Evolutionary conservation across 2,888 invertebrate species (phyloP).

Genomic region (Scelioninae gen. 2): DNA sequence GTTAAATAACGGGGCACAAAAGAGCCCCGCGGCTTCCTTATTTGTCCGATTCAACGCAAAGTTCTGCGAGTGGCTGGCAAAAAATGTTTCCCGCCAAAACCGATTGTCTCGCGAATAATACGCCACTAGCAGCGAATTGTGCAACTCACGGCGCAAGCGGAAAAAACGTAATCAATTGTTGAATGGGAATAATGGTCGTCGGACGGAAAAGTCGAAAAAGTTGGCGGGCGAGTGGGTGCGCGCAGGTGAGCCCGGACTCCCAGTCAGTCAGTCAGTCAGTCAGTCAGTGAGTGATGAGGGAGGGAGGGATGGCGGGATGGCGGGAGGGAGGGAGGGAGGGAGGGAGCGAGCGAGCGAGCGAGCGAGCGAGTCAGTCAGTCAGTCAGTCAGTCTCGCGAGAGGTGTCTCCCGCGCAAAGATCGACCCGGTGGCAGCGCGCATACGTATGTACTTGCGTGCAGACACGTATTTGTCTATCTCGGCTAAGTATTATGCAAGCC

Average conservation of each 20-base stretch:
- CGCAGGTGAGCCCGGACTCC: constrained; percentile 31
- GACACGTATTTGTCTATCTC: constrained; percentile 47
- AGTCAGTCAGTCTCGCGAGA: constrained; percentile 45
- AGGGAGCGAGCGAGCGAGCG: constrained; percentile 9
- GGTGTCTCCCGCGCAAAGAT: constrained; percentile 49
- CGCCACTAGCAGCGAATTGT: background rate
- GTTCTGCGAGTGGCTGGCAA: background rate
- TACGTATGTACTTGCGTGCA: constrained; percentile 22
- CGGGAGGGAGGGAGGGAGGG: too few species aligned
- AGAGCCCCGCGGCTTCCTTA: too few species aligned
- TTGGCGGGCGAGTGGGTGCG: constrained; percentile 30
- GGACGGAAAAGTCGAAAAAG: constrained; percentile 25
- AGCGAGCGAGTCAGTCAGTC: constrained; percentile 39
- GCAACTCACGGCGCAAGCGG: background rate
- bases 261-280: background rate
- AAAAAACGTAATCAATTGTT: constrained; percentile 28
- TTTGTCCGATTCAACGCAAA: too few species aligned
- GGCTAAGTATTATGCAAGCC: constrained; percentile 70
- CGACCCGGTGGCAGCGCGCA: constrained; percentile 32
- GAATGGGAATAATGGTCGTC: constrained; percentile 23
- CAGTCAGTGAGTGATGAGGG: too few species aligned
- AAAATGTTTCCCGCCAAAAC: background rate
- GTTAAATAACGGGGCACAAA: too few species aligned
- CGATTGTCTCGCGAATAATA: background rate
- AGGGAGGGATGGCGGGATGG: too few species aligned